Evolutionary conservation across 1,140 invertebrate genomes (phyloP), one percentile per base, ranked within the genome.

Genomic region (Drosophila parvula): DNA sequence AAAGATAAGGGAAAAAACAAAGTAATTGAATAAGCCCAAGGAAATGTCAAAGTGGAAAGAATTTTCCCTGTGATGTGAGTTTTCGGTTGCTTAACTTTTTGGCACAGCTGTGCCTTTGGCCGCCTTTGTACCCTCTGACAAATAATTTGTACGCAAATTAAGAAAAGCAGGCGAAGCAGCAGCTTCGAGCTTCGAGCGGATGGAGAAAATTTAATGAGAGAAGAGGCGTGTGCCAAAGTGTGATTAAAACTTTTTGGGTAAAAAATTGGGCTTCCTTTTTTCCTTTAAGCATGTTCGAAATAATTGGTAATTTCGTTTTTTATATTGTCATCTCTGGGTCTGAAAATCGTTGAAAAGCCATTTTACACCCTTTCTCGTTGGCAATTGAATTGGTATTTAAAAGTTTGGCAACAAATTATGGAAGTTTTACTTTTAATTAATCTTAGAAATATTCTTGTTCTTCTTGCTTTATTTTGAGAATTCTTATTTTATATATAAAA

Each of bases 101-200:
- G 82, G 62, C 83, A 59, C 82, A 85, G 69, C 82, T 85, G 70
- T 38, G 67, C 45, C 40, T 53, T 22, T 32, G 40, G 57, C 67
- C 47, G 36, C 34, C 53, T 62, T 36, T 32, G 22, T 64, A 48
- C 36, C 70, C 71, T 58, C 78, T 70, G 63, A 58, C 69, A 79
- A 82, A 82, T 88, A 86, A 86, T 88, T 88, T 86, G 76, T 82
- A 82, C 79, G 83, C 83, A 86, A 86, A 86, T 86, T 86, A 86
- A 88, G 78, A 81, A 70, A 86, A 71, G n/a, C 68, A 71, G 65
- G 48, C 75, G 57, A 69, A 51, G 16, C 27, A 22, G 22, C 38
- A 38, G 38, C 9, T n/a, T n/a, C n/a, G 48, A 34, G 28, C 62
- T 30, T 22, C 14, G 14, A 36, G 43, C 45, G 30, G 36, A 32